Evolutionary conservation across 2,797 vertebrate species (phyloP).

Genomic region (Poeciliopsis paucimaculata): DNA sequence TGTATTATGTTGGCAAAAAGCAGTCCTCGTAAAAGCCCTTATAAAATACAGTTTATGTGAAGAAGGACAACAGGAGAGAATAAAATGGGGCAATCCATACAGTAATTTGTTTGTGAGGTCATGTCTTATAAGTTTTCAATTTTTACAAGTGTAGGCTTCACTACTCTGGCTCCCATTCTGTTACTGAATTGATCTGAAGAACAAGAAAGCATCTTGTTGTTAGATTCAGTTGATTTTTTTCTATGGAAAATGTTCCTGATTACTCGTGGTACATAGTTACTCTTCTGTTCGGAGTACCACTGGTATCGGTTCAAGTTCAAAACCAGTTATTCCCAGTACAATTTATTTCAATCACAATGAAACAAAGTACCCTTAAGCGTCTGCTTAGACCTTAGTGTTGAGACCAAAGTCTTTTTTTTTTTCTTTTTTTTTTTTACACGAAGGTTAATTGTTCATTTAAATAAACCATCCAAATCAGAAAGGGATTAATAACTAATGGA

Average conservation of each 20-base stretch:
- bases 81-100: not conserved
- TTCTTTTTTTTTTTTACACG: slow-evolving; percentile 34
- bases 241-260: not conserved
- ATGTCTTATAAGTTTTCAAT: not conserved
- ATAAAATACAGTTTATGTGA: not conserved
- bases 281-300: not conserved
- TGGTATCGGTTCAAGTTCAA: not conserved
- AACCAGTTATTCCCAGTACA: not conserved
- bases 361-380: not conserved
- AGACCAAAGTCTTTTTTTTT: slow-evolving; percentile 29
- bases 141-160: not conserved
- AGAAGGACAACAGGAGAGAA: not conserved
- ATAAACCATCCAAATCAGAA: slow-evolving; percentile 58
- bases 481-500: slow-evolving; percentile 74
- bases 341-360: not conserved
- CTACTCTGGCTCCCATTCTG: not conserved
- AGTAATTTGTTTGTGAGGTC: not conserved
- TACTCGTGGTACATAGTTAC: not conserved
- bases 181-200: not conserved
- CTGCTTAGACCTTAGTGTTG: not conserved
- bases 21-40: not conserved
- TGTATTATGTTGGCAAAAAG: not conserved
- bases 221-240: not conserved
- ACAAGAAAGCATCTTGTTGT: not conserved
- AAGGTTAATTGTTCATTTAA: slow-evolving; percentile 66